phyloP scores from a whole-genome alignment of 2,113 vertebrate genomes.

The Misgurnus mizolepis region DNA sequence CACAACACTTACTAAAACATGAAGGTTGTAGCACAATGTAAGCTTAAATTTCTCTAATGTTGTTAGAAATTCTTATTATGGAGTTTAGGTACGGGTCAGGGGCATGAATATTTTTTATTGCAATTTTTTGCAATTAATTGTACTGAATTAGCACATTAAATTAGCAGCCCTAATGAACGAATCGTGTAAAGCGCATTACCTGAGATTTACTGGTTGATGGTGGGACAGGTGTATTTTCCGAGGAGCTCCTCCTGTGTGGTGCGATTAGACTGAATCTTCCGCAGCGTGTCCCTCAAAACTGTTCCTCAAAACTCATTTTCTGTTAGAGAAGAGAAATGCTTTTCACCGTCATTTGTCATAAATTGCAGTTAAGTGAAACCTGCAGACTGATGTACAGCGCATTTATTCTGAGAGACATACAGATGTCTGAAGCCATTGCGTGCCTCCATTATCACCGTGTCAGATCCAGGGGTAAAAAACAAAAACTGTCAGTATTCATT shows the following conservation, averaged over 20 bases:
- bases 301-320: constrained; percentile 82
- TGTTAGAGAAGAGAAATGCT: constrained; percentile 58
- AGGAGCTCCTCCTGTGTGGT: constrained; percentile 61
- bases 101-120: too few species aligned
- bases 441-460: constrained; percentile 4
- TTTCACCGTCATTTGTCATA: background rate
- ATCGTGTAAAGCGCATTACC: constrained; percentile 38
- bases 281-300: constrained; percentile 71
- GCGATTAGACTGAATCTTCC: constrained; percentile 61
- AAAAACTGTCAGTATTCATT: constrained; percentile 11
- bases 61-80: too few species aligned
- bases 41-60: too few species aligned
- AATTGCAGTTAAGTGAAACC: constrained; percentile 16
- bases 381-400: background rate
- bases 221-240: constrained; percentile 42
- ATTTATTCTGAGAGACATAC: constrained; percentile 16
- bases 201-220: constrained; percentile 58
- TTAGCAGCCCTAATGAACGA: background rate
- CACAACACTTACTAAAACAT: too few species aligned
- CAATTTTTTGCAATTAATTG: too few species aligned
- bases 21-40: too few species aligned
- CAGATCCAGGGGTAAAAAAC: background rate
- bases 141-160: too few species aligned
- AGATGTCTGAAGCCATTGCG: constrained; percentile 3
- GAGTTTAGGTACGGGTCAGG: too few species aligned